A percentile compares a stretch with the other conserved stretches of the same genome.
Evolutionary conservation across 2,797 vertebrate genomes (phyloP).

Genomic region (Sebastes wilsoni): DNA sequence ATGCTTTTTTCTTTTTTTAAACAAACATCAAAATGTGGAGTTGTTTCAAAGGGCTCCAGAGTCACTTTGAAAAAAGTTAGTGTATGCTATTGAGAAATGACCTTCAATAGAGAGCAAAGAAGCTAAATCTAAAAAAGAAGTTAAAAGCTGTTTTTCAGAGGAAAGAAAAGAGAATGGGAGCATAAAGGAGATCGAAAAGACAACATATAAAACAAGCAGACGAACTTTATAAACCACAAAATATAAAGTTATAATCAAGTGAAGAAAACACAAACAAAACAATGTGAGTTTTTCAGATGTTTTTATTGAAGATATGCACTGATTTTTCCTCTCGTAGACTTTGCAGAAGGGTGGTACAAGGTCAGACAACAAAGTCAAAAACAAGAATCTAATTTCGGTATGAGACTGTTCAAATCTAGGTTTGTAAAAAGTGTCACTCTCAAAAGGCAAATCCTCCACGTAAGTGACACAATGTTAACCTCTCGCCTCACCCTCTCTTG

Average conservation of each 20-base stretch:
- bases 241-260: not conserved
- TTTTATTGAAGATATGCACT: not conserved
- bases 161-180: not conserved
- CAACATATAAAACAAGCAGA: not conserved
- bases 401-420: not conserved
- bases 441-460: not conserved
- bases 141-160: not conserved
- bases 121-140: not conserved
- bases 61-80: not conserved
- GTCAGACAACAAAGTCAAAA: not conserved
- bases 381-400: not conserved
- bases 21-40: not conserved
- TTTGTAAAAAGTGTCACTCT: not conserved
- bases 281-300: not conserved
- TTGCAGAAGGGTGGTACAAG: not conserved
- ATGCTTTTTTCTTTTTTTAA: not conserved
- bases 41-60: not conserved
- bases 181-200: not conserved
- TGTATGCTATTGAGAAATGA: not conserved
- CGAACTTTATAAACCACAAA: not conserved
- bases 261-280: not conserved
- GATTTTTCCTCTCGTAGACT: not conserved
- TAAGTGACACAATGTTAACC: slow-evolving; percentile 7
- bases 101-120: not conserved
- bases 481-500: slow-evolving; percentile 17